Percentiles rank a stretch among this genome's conserved stretches.
Conservation (phyloP, 2,797 vertebrate genomes). For the Sebastes itinus region DNA sequence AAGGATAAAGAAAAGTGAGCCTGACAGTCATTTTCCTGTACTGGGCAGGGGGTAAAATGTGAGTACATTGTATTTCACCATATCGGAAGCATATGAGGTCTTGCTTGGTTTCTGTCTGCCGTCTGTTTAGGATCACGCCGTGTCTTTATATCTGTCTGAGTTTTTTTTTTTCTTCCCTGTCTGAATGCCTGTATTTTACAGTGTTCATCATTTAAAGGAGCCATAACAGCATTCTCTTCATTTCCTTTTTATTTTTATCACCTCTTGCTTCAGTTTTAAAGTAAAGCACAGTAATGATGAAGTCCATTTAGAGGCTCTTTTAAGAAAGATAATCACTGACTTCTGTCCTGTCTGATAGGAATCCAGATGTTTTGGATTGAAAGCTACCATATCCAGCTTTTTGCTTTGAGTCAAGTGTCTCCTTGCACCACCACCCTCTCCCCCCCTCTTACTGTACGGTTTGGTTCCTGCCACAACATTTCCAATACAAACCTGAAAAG, state of each 20-base stretch:
- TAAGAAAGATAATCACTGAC: not conserved
- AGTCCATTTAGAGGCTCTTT: not conserved
- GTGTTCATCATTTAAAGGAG: not conserved
- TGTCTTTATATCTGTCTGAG: not conserved
- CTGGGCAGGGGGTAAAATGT: conserved; percentile 42
- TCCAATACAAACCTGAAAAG: not conserved
- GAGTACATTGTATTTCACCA: conserved; percentile 40
- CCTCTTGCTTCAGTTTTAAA: not conserved
- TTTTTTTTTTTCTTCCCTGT: not conserved
- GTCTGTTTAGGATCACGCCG: conserved; percentile 22
- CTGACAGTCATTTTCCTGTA: conserved; percentile 61
- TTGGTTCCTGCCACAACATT: not conserved
- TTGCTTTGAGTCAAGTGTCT: not conserved
- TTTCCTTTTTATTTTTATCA: not conserved
- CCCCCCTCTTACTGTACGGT: not conserved
- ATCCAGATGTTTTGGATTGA: conserved; percentile 22
- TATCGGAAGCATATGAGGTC: conserved; percentile 48
- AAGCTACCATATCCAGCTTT: not conserved
- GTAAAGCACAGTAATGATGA: not conserved
- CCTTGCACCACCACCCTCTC: not conserved
- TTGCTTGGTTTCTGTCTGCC: not conserved
- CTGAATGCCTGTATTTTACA: not conserved
- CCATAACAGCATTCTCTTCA: not conserved
- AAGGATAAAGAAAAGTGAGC: conserved; percentile 50
- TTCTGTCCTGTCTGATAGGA: not conserved